Percentiles rank a stretch among this genome's conserved stretches.
Evolutionary conservation across 2,113 vertebrate species (phyloP).

Genomic region (Pongo abelii): DNA sequence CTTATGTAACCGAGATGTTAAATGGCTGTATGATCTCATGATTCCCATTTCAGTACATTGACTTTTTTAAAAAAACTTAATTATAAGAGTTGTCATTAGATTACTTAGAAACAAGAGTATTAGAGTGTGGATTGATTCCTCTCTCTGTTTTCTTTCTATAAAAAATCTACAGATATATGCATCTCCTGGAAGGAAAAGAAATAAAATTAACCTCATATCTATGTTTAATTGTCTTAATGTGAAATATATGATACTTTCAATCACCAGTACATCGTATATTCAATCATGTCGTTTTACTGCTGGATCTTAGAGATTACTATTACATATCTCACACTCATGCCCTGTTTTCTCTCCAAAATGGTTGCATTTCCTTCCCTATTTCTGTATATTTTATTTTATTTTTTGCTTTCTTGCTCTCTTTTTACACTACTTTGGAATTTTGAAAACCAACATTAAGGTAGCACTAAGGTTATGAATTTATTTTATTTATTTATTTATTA

Average conservation of each 20-base stretch:
- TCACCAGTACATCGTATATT: neutral
- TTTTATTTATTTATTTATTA: too few species aligned
- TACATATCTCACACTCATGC: neutral
- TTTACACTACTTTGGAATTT: neutral
- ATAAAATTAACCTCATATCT: neutral
- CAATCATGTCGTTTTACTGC: neutral
- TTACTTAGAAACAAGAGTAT: neutral
- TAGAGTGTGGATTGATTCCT: neutral
- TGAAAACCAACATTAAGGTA: neutral
- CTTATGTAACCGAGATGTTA: neutral
- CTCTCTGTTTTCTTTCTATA: neutral
- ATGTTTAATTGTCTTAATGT: neutral
- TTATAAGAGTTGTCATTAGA: neutral
- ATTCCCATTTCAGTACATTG: neutral
- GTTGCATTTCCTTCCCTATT: neutral
- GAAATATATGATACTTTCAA: neutral
- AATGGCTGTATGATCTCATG: neutral
- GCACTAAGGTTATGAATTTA: neutral
- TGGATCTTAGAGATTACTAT: neutral
- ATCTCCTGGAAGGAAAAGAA: neutral
- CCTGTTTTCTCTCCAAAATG: neutral
- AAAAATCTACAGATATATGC: neutral
- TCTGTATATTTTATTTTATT: neutral
- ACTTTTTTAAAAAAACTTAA: neutral
- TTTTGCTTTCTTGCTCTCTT: neutral